A percentile compares a stretch with the other conserved stretches of the same genome.
Conservation (phyloP, 2,888 invertebrate genomes). For the Andrena bucephala region DNA sequence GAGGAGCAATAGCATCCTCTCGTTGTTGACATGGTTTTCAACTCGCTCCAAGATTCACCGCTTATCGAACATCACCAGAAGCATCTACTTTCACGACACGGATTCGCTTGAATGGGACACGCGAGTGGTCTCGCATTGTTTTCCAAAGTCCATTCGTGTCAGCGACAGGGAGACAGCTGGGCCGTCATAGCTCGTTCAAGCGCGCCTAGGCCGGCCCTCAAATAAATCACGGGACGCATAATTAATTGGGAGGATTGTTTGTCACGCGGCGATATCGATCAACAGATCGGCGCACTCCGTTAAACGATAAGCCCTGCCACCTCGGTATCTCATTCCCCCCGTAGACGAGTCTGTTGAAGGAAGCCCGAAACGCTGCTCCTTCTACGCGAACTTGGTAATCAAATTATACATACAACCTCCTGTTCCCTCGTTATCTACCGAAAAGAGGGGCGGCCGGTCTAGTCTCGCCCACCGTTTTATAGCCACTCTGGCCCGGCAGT, state of each 20-base stretch:
- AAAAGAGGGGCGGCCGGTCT: neutral
- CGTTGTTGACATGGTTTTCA: constrained; percentile 2
- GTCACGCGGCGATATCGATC: constrained; percentile 69
- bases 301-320: constrained; percentile 38
- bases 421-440: constrained; percentile 4
- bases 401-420: neutral
- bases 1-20: neutral
- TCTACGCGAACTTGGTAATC: neutral
- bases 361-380: neutral
- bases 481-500: neutral
- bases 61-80: neutral
- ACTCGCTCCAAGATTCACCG: neutral
- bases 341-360: no score
- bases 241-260: constrained; percentile 75
- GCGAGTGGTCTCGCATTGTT: constrained; percentile 40
- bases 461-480: constrained; percentile 4
- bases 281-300: constrained; percentile 52
- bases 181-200: constrained; percentile 55
- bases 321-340: constrained; percentile 1
- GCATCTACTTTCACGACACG: neutral
- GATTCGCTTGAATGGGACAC: constrained; percentile 3
- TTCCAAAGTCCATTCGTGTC: constrained; percentile 54
- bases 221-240: constrained; percentile 75
- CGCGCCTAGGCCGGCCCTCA: constrained; percentile 58
- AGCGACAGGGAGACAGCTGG: constrained; percentile 53